Conservation (phyloP, 2,113 vertebrate genomes). For the Spilogale gracilis region DNA sequence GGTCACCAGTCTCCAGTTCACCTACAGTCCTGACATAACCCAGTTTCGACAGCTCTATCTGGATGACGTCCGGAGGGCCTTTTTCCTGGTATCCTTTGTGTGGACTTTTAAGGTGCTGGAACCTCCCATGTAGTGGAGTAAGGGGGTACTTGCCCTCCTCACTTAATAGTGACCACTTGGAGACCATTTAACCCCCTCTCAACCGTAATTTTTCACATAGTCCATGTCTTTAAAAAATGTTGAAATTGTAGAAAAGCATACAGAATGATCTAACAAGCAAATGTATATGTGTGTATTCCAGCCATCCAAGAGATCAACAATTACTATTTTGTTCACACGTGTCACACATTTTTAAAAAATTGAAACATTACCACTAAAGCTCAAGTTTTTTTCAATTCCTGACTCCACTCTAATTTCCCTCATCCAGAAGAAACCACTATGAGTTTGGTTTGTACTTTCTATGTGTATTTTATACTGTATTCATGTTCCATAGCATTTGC, state of each 20-base stretch:
- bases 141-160: background rate
- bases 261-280: background rate
- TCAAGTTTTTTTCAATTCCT: background rate
- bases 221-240: background rate
- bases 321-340: background rate
- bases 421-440: background rate
- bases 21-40: constrained; percentile 89
- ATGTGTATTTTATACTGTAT: background rate
- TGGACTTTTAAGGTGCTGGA: background rate
- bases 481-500: too few relatives aligned
- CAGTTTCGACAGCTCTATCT: constrained; percentile 92
- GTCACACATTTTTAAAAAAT: background rate
- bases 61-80: constrained; percentile 95
- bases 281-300: background rate
- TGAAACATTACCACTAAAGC: background rate
- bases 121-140: background rate
- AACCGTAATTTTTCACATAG: background rate
- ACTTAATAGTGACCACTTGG: background rate
- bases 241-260: background rate
- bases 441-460: background rate
- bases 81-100: constrained; percentile 97
- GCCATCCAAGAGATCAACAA: background rate
- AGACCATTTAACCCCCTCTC: background rate
- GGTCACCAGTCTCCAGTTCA: constrained; percentile 93
- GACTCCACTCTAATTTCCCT: background rate